Evolutionary conservation across 1,140 invertebrate genomes (phyloP), one percentile per base, ranked within the genome.

Genomic region (Brachionus angularis): DNA sequence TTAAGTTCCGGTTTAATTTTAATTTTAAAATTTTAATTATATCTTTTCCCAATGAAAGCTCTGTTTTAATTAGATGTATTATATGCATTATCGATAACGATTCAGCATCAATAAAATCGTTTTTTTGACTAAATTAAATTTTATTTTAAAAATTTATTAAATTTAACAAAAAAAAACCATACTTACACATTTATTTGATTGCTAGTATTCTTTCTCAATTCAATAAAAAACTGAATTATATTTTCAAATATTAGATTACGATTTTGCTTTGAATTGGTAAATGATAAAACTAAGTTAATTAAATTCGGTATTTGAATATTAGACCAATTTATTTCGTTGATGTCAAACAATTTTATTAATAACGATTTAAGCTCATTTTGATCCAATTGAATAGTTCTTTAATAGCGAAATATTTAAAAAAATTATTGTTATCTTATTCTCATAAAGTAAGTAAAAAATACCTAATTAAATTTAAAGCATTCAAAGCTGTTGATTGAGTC

Each of bases 331-430:
- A 67, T 67, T 49, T 46, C 62, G 12, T 46, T 34, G 2, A 67
- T 33, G 47, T 67, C 36, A n/a, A 67, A 29, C 62, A 67, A 21
- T 50, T 67, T 67, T 21, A 47, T 18, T 18, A 67, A 50, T 5
- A 67, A 44, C 5, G 47, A 31, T 33, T 36, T 46, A 10, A 67
- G 34, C 14, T 50, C 42, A 34, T 44, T 36, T 29, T 31, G 10
- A 34, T 67, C 62, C 14, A 50, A 25, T 18, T 46, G 53, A 39
- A 58, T 58, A 58, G 36, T 58, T 58, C 53, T 58, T 14, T 18
- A 18, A 47, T 47, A 7, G 27, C 3, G 21, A 55, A 31, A 53
- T 29, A 52, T 29, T 4, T 2, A 52, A 52, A 52, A 52, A 49
- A 49, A 18, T 49, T 49, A 5, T 49, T 3, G 10, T 49, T 23